Percentiles rank a stretch among this genome's conserved stretches.
These are phyloP conservation scores for Syngnathus scovelli DNA, from an alignment of 2,113 vertebrate species.

Conservation along the genomic window DNA sequence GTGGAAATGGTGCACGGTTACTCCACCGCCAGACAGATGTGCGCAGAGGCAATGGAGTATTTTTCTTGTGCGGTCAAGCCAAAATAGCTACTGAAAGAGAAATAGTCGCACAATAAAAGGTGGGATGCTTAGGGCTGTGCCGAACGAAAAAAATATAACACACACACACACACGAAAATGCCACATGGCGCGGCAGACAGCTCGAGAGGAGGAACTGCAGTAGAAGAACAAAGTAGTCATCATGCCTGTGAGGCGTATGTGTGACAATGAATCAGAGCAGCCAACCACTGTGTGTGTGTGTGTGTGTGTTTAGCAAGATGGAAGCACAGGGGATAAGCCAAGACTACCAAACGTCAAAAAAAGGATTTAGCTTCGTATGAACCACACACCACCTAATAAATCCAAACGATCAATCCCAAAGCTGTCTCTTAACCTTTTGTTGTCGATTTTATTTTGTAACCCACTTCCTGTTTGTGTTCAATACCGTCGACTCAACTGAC, in stretches of 20 bases:
- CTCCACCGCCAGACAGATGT: conserved; percentile 54
- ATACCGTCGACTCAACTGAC: not conserved
- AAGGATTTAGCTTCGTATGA: not conserved
- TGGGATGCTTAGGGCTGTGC: not conserved
- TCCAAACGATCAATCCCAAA: not conserved
- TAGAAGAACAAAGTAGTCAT: conserved; percentile 48
- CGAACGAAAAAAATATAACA: not conserved
- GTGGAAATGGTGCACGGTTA: conserved; percentile 48
- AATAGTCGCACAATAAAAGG: not conserved
- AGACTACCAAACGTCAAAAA: not conserved
- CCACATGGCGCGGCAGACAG: conserved; percentile 22
- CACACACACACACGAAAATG: conserved; percentile 28
- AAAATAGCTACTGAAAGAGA: not conserved
- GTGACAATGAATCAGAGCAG: conserved; percentile 37
- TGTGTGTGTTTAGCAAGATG: conserved; percentile 7
- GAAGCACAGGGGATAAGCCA: not conserved
- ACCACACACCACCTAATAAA: not conserved
- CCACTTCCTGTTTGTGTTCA: not conserved
- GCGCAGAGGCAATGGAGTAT: conserved; percentile 22
- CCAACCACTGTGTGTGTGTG: conserved; percentile 11
- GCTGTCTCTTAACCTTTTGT: not conserved
- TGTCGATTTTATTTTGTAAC: not conserved
- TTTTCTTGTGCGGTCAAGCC: not conserved
- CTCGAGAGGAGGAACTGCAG: conserved; percentile 8
- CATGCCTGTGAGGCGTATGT: conserved; percentile 28